Conservation (phyloP, 2,888 invertebrate species). For the Hedychridium roseum region DNA sequence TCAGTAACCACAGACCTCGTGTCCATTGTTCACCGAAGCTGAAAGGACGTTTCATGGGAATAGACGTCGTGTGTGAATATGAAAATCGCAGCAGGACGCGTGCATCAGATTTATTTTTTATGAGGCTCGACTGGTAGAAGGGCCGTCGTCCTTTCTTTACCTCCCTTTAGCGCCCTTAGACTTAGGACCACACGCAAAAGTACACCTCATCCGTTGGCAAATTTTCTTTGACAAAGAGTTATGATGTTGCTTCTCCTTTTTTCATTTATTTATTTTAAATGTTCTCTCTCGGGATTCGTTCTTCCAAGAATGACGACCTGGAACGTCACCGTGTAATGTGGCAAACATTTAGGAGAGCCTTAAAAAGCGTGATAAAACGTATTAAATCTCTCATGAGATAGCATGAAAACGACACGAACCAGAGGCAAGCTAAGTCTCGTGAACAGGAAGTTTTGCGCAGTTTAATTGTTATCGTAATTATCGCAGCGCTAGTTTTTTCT, state of each 20-base stretch:
- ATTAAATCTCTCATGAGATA: too few relatives aligned
- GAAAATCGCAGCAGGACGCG: constrained; percentile 39
- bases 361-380: too few relatives aligned
- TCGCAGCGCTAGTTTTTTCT: constrained; percentile 6
- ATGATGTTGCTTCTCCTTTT: constrained; percentile 15
- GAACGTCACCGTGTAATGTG: constrained; percentile 17
- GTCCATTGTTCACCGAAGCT: constrained; percentile 23
- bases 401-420: constrained; percentile 4
- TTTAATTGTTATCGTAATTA: constrained; percentile 26
- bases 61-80: constrained; percentile 43
- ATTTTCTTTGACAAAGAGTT: too few relatives aligned
- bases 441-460: constrained; percentile 26
- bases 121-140: constrained; percentile 28
- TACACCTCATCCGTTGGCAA: too few relatives aligned
- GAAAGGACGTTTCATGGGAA: constrained; percentile 22
- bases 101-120: constrained; percentile 32
- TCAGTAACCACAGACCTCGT: too few relatives aligned
- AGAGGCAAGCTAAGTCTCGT: constrained; percentile 2
- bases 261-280: constrained; percentile 11
- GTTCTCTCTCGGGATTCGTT: constrained; percentile 24
- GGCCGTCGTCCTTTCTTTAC: constrained; percentile 12
- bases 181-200: constrained; percentile 2
- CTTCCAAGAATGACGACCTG: constrained; percentile 34
- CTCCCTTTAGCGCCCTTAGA: constrained; percentile 9
- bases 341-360: too few relatives aligned